Evolutionary conservation across 2,113 vertebrate genomes (phyloP).

Genomic region (Seriola aureovittata): DNA sequence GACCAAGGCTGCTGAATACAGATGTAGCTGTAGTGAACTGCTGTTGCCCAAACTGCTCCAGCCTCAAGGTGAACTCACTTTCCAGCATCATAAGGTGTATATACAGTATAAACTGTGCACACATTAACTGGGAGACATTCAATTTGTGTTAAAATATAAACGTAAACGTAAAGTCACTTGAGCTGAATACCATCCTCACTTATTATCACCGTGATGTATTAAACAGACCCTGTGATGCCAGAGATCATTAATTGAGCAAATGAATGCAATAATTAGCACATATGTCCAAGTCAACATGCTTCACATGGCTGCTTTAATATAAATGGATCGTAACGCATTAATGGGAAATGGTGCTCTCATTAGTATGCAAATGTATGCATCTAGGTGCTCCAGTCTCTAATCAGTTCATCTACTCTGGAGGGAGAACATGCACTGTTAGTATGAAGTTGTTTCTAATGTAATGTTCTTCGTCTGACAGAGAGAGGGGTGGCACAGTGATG

Average conservation of each 20-base stretch:
- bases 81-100: conserved; percentile 5
- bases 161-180: not conserved
- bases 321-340: conserved; percentile 25
- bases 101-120: conserved; percentile 32
- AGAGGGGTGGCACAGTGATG: not conserved
- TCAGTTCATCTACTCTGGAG: conserved; percentile 27
- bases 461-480: conserved; percentile 18
- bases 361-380: conserved; percentile 61
- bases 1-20: conserved; percentile 47
- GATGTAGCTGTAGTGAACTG: conserved; percentile 29
- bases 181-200: conserved; percentile 13
- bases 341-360: conserved; percentile 36
- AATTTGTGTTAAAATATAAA: conserved; percentile 3
- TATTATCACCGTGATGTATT: conserved; percentile 28
- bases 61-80: conserved; percentile 26
- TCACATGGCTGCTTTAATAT: conserved; percentile 37
- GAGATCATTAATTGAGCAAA: conserved; percentile 53
- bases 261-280: conserved; percentile 42
- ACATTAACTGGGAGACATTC: conserved; percentile 10
- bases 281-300: conserved; percentile 21
- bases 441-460: not conserved
- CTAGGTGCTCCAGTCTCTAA: conserved; percentile 48
- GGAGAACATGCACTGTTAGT: conserved; percentile 9
- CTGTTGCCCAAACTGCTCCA: not conserved
- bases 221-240: conserved; percentile 31